Evolutionary conservation across 2,888 invertebrate genomes (phyloP), one percentile per base, ranked within the genome.

Genomic region (Carterocephalus palaemon): DNA sequence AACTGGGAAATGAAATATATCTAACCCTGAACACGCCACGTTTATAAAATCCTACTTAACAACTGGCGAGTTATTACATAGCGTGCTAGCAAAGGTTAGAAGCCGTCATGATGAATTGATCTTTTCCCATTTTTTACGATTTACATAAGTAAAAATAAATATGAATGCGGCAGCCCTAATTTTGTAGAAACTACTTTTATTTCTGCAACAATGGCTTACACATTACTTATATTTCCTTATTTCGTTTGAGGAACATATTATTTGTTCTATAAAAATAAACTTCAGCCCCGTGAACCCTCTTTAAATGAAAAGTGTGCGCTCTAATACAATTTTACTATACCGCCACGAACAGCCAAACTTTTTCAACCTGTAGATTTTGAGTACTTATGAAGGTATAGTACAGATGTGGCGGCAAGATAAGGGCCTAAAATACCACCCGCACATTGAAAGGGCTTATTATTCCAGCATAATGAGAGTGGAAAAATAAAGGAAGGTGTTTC

Each of bases 121-220:
- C n/a, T n/a, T n/a, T n/a, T n/a, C n/a, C n/a, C n/a, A n/a, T n/a
- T n/a, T n/a, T n/a, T n/a, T n/a, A n/a, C n/a, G n/a, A n/a, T n/a
- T n/a, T n/a, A n/a, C n/a, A n/a, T n/a, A n/a, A n/a, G n/a, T n/a
- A n/a, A n/a, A 31, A 16, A 31, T 12, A 37, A 26, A 37, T 13
- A n/a, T 38, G n/a, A 24, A 28, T 24, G 13, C 59, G 60, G 12
- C 43, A 43, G 23, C 43, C 43, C 36, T 43, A 26, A 4, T 24
- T 15, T 62, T 55, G 53, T 60, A 46, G 58, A 70, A 70, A 70
- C 68, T 75, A 69, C 68, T 69, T 73, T 69, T 63, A 68, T 74
- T 76, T 67, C 61, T 62, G 64, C 70, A 65, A 69, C 67, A 70
- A 64, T 64, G 67, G 72, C 62, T 70, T 68, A 70, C 70, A 68